Conservation (phyloP, 2,113 vertebrate species). For the Ophiodon elongatus region DNA sequence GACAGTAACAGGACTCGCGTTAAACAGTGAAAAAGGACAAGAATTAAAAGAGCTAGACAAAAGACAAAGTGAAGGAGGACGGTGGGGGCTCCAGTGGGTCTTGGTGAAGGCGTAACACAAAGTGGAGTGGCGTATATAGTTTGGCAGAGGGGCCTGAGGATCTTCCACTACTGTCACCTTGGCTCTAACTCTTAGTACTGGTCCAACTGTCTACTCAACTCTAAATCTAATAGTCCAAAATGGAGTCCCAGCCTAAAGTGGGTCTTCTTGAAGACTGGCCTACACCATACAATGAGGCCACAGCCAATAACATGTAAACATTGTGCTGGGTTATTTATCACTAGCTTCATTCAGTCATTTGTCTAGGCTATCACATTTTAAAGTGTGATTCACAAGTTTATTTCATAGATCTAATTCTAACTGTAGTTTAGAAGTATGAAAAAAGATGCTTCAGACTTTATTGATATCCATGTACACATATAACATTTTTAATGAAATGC, state of each 20-base stretch:
- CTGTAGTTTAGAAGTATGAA: constrained; percentile 45
- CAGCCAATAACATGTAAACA: constrained; percentile 26
- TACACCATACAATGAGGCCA: constrained; percentile 22
- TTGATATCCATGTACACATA: constrained; percentile 54
- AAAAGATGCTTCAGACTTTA: constrained; percentile 49
- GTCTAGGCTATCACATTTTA: constrained; percentile 54
- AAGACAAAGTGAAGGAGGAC: constrained; percentile 58
- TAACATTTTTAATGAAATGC: constrained; percentile 65
- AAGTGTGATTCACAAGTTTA: constrained; percentile 45
- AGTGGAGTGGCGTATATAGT: constrained; percentile 71
- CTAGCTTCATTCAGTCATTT: constrained; percentile 56
- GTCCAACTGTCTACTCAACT: constrained; percentile 73
- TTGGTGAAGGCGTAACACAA: constrained; percentile 68
- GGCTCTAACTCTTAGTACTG: constrained; percentile 67
- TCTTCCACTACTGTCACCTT: constrained; percentile 75
- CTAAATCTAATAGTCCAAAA: constrained; percentile 66
- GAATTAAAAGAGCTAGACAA: constrained; percentile 54
- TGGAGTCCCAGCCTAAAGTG: constrained; percentile 56
- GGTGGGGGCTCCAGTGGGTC: constrained; percentile 53
- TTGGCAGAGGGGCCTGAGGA: constrained; percentile 79
- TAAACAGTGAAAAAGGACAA: constrained; percentile 30
- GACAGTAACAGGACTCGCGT: neutral
- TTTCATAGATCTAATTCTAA: constrained; percentile 73
- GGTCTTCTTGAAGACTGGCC: constrained; percentile 31
- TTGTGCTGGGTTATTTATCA: constrained; percentile 57